Evolutionary conservation across 2,113 vertebrate genomes (phyloP), one percentile per base, ranked within the genome.

Genomic region (Xenopus laevis): DNA sequence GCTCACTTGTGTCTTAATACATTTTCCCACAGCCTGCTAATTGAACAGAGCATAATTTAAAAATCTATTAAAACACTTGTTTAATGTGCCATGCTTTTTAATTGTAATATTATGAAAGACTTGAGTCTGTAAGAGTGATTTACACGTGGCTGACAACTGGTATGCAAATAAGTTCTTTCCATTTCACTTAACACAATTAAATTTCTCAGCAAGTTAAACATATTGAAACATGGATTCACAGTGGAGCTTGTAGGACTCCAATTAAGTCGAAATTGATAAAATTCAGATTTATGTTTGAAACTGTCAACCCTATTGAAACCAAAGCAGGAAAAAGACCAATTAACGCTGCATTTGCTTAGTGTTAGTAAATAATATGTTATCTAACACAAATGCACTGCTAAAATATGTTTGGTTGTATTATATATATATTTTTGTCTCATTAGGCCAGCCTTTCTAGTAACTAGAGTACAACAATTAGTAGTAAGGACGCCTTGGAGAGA

Each of bases 271-370:
- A 81, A 80, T 74, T 78, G 83, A 81, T 84, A 88, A 85, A 50
- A 85, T 80, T 81, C 80, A 82, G 82, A 85, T 84, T 85, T 84
- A 77, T 83, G 70, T 86, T 87, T 85, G 82, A 74, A 81, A 79
- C 75, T 44, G 50, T 85, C 78, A 84, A 85, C 77, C 82, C 85
- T 83, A 85, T 83, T 87, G 87, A 83, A 84, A 81, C 81, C 84
- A 86, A 81, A 87, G 77, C 75, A 86, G 80, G 82, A 87, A 86
- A 88, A 87, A 81, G 85, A 71, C 87, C 83, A 87, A 87, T 89
- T 85, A 87, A 84, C 87, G 78, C 81, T 83, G 84, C 84, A 87
- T 89, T 85, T 85, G 79, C 84, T 84, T 86, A 87, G 81, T 85
- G 83, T 86, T 84, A 82, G 80, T 84, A 87, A 86, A 27, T 27